phyloP scores from a whole-genome alignment of 2,888 invertebrate species.

The Agriotes lineatus region DNA sequence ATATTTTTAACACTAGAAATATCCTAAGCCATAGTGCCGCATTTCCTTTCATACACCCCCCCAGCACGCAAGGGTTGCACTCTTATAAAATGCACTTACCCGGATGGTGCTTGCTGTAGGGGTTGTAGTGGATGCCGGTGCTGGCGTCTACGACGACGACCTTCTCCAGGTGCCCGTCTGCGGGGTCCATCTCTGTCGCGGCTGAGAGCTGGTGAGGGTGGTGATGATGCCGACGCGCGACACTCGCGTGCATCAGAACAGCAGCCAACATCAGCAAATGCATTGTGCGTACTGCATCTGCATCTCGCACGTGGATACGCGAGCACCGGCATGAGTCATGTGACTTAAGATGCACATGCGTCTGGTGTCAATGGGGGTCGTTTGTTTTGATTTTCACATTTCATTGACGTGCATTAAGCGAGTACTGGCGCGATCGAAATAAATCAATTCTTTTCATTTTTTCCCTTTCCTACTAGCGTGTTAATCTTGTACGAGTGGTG shows the following conservation, averaged over 20 bases:
- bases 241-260: constrained; percentile 37
- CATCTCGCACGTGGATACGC: constrained; percentile 41
- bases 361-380: background rate
- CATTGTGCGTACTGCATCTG: constrained; percentile 50
- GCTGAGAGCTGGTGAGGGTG: constrained; percentile 8
- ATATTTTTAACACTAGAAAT: no score
- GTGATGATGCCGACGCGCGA: constrained; percentile 41
- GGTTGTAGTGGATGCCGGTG: constrained; percentile 54
- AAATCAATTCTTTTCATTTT: no score
- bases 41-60: no score
- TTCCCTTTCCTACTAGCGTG: no score
- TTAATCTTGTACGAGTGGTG: no score
- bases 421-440: no score
- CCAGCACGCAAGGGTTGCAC: no score
- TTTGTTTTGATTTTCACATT: constrained; percentile 1
- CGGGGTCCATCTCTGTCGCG: background rate
- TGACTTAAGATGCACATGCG: constrained; percentile 31
- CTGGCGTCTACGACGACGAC: constrained; percentile 47
- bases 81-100: constrained; percentile 56
- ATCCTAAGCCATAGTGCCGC: no score
- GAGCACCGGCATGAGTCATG: constrained; percentile 33
- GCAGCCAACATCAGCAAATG: constrained; percentile 47
- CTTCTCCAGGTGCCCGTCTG: constrained; percentile 32
- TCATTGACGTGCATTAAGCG: no score
- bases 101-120: constrained; percentile 57